A percentile compares a stretch with the other conserved stretches of the same genome.
Evolutionary conservation across 2,113 vertebrate species (phyloP).

Genomic region (Odocoileus virginianus): DNA sequence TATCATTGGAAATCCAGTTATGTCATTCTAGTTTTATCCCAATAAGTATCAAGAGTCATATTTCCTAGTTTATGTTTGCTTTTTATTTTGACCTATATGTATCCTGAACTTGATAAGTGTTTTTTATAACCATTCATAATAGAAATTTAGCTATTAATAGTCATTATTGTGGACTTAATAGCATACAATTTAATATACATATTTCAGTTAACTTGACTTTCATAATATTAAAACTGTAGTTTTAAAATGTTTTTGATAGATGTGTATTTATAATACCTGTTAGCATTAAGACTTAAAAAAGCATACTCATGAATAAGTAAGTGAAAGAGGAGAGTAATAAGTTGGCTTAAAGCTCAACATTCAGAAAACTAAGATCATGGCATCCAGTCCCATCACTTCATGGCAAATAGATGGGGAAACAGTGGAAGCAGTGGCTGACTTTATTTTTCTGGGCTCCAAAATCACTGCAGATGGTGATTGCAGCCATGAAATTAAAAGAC

Average conservation of each 20-base stretch:
- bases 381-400: accelerated
- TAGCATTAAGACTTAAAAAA: background rate
- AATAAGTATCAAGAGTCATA: background rate
- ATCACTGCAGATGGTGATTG: background rate
- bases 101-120: background rate
- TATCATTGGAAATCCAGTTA: background rate
- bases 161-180: background rate
- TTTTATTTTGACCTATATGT: background rate
- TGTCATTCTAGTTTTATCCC: background rate
- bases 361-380: background rate
- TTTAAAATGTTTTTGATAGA: background rate
- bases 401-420: background rate
- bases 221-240: background rate
- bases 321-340: background rate
- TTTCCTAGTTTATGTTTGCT: background rate
- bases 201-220: background rate
- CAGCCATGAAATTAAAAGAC: background rate
- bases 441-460: background rate
- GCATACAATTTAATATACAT: background rate
- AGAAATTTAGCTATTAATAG: background rate
- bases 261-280: background rate
- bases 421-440: background rate
- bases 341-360: background rate
- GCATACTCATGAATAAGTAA: background rate
- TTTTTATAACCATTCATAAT: background rate